Conservation (phyloP, 2,113 vertebrate species). For the Acinonyx jubatus region DNA sequence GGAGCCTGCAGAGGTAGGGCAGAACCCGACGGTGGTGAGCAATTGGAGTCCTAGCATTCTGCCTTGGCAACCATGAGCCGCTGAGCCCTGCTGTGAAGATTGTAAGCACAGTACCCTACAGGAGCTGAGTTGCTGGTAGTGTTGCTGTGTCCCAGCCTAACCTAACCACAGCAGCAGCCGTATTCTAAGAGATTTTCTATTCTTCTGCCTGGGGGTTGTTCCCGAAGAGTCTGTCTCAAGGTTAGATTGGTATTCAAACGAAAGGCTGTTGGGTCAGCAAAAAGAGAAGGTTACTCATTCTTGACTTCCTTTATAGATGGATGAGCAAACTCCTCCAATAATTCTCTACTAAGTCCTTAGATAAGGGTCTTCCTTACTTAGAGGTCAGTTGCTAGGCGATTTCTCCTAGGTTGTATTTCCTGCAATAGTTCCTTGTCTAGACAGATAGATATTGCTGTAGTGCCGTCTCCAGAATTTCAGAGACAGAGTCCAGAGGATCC, state of each 20-base stretch:
- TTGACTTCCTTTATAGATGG: not conserved
- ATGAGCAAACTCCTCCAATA: not conserved
- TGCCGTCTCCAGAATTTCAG: not conserved
- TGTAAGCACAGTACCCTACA: not conserved
- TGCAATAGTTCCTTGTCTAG: not conserved
- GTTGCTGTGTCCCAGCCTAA: fast-evolving
- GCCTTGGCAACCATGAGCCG: not conserved
- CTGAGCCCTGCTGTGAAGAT: not conserved
- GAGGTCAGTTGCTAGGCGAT: not conserved
- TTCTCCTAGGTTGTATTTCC: not conserved
- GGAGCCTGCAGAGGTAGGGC: not conserved
- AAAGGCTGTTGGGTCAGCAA: not conserved
- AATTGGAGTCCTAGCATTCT: not conserved
- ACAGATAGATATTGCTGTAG: not conserved
- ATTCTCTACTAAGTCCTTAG: not conserved
- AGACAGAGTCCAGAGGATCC: not conserved
- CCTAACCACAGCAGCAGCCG: too few relatives aligned
- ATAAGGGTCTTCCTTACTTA: not conserved
- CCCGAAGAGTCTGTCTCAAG: not conserved
- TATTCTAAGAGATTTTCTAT: not conserved
- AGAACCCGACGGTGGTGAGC: not conserved
- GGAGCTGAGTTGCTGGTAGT: fast-evolving
- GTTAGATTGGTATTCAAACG: not conserved
- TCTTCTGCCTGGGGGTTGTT: not conserved
- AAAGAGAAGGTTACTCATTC: not conserved